A percentile compares a stretch with the other conserved stretches of the same genome.
Evolutionary conservation across 2,797 vertebrate genomes (phyloP).

Genomic region (Muraenolepis orangiensis): DNA sequence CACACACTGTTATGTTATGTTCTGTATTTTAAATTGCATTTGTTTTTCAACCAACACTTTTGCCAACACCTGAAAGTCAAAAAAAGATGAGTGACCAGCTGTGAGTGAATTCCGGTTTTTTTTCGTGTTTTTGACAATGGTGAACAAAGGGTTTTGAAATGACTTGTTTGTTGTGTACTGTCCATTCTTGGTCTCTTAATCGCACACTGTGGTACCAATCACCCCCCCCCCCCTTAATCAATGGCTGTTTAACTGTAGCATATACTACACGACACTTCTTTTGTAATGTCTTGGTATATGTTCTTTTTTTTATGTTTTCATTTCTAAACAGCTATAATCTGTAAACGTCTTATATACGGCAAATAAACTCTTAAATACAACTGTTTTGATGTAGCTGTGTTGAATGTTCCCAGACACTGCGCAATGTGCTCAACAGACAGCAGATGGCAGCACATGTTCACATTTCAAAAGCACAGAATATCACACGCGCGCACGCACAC

Average conservation of each 20-base stretch:
- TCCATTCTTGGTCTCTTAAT: slow-evolving; percentile 29
- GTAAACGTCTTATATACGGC: slow-evolving; percentile 58
- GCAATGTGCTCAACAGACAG: slow-evolving; percentile 32
- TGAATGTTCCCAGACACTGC: slow-evolving; percentile 17
- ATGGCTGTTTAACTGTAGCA: slow-evolving; percentile 40
- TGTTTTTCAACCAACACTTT: too few species aligned
- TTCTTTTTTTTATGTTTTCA: slow-evolving; percentile 49
- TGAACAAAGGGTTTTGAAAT: slow-evolving; percentile 22
- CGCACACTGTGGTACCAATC: slow-evolving; percentile 17
- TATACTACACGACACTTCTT: slow-evolving; percentile 49
- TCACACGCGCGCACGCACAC: background rate
- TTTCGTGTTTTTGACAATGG: slow-evolving; percentile 15
- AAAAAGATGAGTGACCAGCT: slow-evolving; percentile 10
- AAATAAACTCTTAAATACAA: slow-evolving; percentile 66
- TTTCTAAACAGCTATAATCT: slow-evolving; percentile 53
- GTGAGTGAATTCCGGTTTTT: slow-evolving; percentile 15
- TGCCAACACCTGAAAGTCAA: background rate
- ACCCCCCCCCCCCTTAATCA: slow-evolving; percentile 28
- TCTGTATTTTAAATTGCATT: too few species aligned
- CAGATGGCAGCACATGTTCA: slow-evolving; percentile 65
- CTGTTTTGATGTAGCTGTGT: slow-evolving; percentile 21
- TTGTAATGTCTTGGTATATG: slow-evolving; percentile 55
- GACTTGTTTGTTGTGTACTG: slow-evolving; percentile 18
- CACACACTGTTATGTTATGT: background rate
- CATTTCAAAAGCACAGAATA: slow-evolving; percentile 7